Evolutionary conservation across 2,797 vertebrate species (phyloP), one percentile per base, ranked within the genome.

Genomic region (Chelidonichthys spinosus): DNA sequence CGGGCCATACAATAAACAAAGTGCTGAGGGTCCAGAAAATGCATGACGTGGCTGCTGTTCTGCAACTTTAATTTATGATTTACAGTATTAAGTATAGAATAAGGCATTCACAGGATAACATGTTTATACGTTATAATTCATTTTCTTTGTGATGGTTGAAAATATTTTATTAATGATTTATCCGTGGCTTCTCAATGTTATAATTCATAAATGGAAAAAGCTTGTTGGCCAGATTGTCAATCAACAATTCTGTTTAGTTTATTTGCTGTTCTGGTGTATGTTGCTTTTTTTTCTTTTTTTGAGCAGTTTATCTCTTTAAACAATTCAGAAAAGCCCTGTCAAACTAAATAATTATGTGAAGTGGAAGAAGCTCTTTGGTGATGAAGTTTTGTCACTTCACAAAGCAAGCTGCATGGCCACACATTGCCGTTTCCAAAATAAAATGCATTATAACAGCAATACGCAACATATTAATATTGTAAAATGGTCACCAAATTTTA

Each of bases 11-110:
- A 78, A 69, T 47, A 69, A 74, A 62, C 46, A 72, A 60, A 85
- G 71, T 56, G 78, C 77, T 79, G 81, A 87, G 59, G 13, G 70
- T 39, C 67, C 63, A 71, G 50, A 83, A 85, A 88, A 50, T 50
- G 25, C 58, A 40, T 15, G 53, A 83, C 17, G 37, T 49, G 17
- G 60, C 68, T 54, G 52, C 62, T 70, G 37, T 36, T 78, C 50
- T 75, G 43, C 36, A 33, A 49, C 55, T 46, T 43, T 59, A 64
- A 59, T 18, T 66, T 40, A 62, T 15, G 39, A 43, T 4, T 64
- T 46, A 32, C 9, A 69, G 25, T 18, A 6, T 35, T 4, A 9
- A 64, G 54, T 4, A 46, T 25, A 40, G 10, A 62, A 50, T 39
- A n/a, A 37, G 37, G 6, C 15, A n/a, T 4, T 56, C 44, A 35